A percentile compares a stretch with the other conserved stretches of the same genome.
Evolutionary conservation across 2,113 vertebrate genomes (phyloP).

Genomic region (Bombycilla garrulus): DNA sequence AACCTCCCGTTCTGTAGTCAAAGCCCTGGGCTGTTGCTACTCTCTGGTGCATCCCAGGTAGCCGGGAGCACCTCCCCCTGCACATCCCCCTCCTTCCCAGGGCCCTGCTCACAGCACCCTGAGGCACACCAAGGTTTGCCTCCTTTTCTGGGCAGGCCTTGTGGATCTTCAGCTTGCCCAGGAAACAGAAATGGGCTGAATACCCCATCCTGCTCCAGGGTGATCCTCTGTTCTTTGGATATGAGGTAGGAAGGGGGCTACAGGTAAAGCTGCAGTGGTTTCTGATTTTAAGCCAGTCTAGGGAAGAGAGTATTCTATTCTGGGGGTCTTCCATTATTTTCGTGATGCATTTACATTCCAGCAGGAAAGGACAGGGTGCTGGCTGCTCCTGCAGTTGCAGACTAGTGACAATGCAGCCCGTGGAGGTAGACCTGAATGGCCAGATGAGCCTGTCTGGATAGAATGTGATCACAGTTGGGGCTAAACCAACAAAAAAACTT

Average conservation of each 20-base stretch:
- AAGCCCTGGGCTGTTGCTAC: background rate
- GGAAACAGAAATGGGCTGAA: background rate
- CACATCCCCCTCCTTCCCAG: background rate
- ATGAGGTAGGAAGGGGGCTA: background rate
- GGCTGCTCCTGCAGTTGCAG: background rate
- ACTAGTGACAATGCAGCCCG: rapidly evolving
- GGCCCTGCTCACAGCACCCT: background rate
- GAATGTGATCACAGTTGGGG: rapidly evolving
- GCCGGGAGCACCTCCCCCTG: background rate
- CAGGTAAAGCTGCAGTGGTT: background rate
- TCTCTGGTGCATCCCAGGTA: background rate
- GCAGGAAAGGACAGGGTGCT: background rate
- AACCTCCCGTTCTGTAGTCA: background rate
- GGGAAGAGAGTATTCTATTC: background rate
- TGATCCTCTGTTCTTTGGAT: background rate
- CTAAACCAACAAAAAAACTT: background rate
- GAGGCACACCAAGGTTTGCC: background rate
- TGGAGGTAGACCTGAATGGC: background rate
- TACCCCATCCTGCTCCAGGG: background rate
- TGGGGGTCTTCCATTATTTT: background rate
- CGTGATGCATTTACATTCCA: background rate
- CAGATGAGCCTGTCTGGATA: background rate
- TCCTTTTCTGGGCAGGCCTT: background rate
- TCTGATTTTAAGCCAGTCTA: background rate
- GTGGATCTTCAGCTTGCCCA: background rate